Evolutionary conservation across 2,888 invertebrate genomes (phyloP), one percentile per base, ranked within the genome.

Genomic region (Tromatobia lineatoria): DNA sequence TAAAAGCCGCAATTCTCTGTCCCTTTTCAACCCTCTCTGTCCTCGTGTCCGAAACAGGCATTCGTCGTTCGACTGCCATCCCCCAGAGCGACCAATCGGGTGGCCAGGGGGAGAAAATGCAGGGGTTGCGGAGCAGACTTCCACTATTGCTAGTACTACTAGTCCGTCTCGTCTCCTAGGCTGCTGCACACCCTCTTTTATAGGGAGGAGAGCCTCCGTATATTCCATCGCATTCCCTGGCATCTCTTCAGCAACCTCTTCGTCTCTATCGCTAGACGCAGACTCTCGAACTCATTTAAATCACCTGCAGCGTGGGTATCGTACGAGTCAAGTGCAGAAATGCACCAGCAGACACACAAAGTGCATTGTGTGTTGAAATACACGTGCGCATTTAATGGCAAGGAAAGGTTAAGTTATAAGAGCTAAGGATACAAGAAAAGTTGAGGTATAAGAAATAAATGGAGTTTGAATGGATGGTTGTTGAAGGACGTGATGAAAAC

Each of bases 281-380:
- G 75, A 78, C 81, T 81, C 78, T 83, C 84, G 87, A 88, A 88
- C 87, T 90, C 88, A 88, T 89, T 90, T 87, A 88, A 90, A 90
- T 90, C 88, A 89, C 88, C 87, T 88, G 89, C 88, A 89, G 73
- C 47, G 73, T 50, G 80, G 47, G 18, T 76, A 42, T 18, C 42
- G 66, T 73, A 47, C 38, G 69, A 84, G 77, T 81, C 81, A 77
- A 78, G 84, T 74, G 61, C 83, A 69, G 80, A 61, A 38, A 61
- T 67, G 54, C 75, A 50, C 50, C 10, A 25, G 52, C 57, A 80
- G 23, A 23, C 20, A 10, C 3, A 2, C 11, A 23, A 8, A 20
- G 2, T 23, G 54, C 52, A 67, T 34, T 70, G 18, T 11, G 11
- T 18, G 11, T 20, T 38, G 34, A 3, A 50, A 61, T 29, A 20